Conservation (phyloP, 2,888 invertebrate species). For the Drosophila barbarae region DNA sequence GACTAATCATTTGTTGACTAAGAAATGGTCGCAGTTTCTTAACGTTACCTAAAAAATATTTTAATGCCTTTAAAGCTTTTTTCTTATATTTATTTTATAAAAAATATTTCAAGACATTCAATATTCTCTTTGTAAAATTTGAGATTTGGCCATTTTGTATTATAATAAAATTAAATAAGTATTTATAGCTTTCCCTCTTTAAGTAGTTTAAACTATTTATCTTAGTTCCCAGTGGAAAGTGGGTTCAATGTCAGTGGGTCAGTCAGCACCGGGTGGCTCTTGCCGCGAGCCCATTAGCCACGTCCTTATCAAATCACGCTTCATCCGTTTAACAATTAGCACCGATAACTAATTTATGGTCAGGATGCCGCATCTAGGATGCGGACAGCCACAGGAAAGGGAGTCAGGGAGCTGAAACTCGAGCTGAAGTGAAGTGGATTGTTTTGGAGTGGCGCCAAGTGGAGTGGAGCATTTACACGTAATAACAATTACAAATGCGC, state of each 20-base stretch:
- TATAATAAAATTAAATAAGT: no score
- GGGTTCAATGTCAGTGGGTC: conserved; percentile 20
- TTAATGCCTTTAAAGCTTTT: background rate
- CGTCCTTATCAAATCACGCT: conserved; percentile 55
- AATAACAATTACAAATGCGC: conserved; percentile 72
- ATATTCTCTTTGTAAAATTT: no score
- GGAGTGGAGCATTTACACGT: conserved; percentile 53
- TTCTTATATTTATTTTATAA: background rate
- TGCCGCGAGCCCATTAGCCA: background rate
- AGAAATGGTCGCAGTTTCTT: background rate
- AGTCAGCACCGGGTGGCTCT: background rate
- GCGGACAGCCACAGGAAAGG: background rate
- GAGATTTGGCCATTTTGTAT: no score
- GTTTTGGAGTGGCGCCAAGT: conserved; percentile 18
- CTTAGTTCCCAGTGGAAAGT: background rate
- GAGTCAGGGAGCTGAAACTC: background rate
- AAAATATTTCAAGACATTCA: background rate
- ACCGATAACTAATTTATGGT: conserved; percentile 59
- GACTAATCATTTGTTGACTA: conserved; percentile 1
- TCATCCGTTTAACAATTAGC: conserved; percentile 62
- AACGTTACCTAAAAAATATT: background rate
- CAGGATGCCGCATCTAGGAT: conserved; percentile 17
- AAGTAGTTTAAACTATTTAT: background rate
- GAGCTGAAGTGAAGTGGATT: conserved; percentile 6
- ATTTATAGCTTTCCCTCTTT: no score